A percentile compares a stretch with the other conserved stretches of the same genome.
Conservation (phyloP, 2,113 vertebrate species). For the Morone saxatilis region DNA sequence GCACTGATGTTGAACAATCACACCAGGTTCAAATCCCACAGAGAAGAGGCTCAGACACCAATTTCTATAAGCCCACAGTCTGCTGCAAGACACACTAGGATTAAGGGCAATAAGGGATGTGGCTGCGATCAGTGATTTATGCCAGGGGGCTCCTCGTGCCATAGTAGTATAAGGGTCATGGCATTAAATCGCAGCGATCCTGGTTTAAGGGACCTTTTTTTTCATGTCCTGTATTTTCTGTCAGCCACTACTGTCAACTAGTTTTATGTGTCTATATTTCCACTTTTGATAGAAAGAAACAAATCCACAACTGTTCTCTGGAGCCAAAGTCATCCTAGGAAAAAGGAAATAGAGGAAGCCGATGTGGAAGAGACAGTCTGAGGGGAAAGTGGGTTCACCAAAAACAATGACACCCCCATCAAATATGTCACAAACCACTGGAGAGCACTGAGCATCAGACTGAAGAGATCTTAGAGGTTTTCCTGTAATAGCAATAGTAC, state of each 20-base stretch:
- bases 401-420: background rate
- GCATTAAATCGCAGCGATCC: background rate
- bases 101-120: background rate
- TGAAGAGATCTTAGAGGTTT: background rate
- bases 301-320: background rate
- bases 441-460: background rate
- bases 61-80: background rate
- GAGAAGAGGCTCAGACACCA: conserved; percentile 1
- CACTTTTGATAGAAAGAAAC: background rate
- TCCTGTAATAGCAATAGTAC: too few relatives aligned
- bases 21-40: background rate
- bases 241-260: background rate
- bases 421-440: background rate
- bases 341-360: background rate
- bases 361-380: background rate
- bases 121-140: background rate
- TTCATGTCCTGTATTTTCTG: background rate
- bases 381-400: background rate
- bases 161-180: background rate
- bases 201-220: background rate
- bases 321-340: background rate
- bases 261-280: background rate
- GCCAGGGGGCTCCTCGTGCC: background rate
- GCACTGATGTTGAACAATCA: background rate
- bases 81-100: background rate